These are phyloP conservation scores for Drosophila koepferae DNA, from an alignment of 2,888 invertebrate genomes.

Conservation along the genomic window DNA sequence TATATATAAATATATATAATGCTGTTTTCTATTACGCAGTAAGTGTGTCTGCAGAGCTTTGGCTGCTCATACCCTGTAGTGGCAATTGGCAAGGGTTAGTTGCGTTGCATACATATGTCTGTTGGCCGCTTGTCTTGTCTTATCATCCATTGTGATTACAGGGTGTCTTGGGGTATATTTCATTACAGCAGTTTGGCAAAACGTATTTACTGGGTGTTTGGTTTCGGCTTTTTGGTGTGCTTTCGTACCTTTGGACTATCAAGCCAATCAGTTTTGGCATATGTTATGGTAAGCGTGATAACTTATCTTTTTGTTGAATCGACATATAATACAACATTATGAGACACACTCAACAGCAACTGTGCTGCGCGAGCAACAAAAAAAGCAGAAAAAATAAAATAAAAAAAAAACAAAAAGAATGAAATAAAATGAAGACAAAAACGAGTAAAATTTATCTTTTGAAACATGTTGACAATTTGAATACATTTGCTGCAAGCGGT, in stretches of 20 bases:
- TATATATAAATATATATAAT: background rate
- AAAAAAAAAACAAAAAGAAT: background rate
- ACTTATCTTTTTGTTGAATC: slow-evolving; percentile 69
- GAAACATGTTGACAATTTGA: background rate
- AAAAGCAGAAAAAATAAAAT: slow-evolving; percentile 1
- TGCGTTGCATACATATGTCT: background rate
- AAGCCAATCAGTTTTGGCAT: slow-evolving; percentile 75
- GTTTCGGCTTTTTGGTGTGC: slow-evolving; percentile 32
- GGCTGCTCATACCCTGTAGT: slow-evolving; percentile 31
- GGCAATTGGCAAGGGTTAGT: background rate
- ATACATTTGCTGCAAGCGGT: slow-evolving; percentile 2
- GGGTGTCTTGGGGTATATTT: slow-evolving; percentile 17
- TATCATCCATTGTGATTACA: background rate
- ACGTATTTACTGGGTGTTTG: slow-evolving; percentile 31
- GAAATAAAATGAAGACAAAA: background rate
- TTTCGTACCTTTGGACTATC: slow-evolving; percentile 49
- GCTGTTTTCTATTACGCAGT: slow-evolving; percentile 44
- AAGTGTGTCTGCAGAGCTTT: slow-evolving; percentile 48
- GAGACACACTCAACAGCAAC: slow-evolving; percentile 43
- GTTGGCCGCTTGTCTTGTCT: background rate
- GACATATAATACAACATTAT: slow-evolving; percentile 66
- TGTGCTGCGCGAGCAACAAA: slow-evolving; percentile 22
- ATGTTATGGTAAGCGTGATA: slow-evolving; percentile 63
- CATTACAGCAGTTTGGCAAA: background rate
- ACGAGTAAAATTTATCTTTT: background rate